phyloP scores from a whole-genome alignment of 53 echinoderm and acorn worm species.

The Antedon mediterranea region DNA sequence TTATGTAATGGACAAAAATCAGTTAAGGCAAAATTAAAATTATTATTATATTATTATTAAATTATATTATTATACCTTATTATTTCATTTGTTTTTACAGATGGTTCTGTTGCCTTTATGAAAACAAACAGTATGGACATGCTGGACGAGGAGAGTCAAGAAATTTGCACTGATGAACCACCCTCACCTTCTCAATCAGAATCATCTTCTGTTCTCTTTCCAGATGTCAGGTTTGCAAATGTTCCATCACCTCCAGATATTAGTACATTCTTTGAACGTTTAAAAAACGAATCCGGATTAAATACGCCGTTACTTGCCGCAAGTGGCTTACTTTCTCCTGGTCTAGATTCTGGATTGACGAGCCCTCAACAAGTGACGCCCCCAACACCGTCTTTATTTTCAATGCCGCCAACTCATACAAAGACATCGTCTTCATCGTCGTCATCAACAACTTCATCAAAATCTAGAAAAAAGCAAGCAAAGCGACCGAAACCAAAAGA shows the following conservation, averaged over 20 bases:
- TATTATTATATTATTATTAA: too few species aligned
- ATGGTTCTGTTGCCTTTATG: slow-evolving; percentile 75
- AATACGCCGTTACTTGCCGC: slow-evolving; percentile 8
- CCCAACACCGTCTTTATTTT: slow-evolving; percentile 9
- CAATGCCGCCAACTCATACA: slow-evolving; percentile 5
- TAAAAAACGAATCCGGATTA: background rate
- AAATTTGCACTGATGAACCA: slow-evolving; percentile 46
- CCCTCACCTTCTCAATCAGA: slow-evolving; percentile 83
- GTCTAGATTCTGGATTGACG: slow-evolving; percentile 71
- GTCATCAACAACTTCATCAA: slow-evolving; percentile 13
- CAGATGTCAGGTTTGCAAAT: slow-evolving; percentile 22
- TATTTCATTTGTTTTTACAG: slow-evolving; percentile 23
- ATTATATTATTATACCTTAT: too few species aligned
- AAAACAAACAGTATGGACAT: slow-evolving; percentile 63
- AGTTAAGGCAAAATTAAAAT: too few species aligned
- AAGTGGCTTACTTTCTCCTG: slow-evolving; percentile 37
- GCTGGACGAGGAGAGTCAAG: slow-evolving; percentile 69
- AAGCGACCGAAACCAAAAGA: slow-evolving; percentile 91
- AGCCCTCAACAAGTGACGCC: slow-evolving; percentile 36
- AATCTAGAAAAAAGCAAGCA: slow-evolving; percentile 65
- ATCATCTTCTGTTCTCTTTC: slow-evolving; percentile 18
- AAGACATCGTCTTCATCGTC: slow-evolving; percentile 27
- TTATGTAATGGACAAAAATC: too few species aligned
- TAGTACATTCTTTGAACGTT: slow-evolving; percentile 10
- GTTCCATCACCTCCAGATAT: slow-evolving; percentile 69